phyloP scores from a whole-genome alignment of 2,113 vertebrate genomes.

The Syngnathus scovelli region DNA sequence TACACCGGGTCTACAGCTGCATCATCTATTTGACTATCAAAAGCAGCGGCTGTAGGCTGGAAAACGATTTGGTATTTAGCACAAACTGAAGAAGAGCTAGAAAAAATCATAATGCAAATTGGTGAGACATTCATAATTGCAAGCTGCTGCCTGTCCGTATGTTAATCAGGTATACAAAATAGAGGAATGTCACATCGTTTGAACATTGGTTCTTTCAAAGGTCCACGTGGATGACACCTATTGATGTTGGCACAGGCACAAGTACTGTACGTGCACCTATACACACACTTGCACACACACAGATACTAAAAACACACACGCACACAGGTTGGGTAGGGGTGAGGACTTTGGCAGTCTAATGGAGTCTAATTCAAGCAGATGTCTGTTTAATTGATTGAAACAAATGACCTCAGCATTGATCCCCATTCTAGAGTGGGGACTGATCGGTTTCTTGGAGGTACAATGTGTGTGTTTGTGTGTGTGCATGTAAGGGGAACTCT shows the following conservation, averaged over 20 bases:
- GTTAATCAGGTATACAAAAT: no score
- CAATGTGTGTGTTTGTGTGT: conserved; percentile 21
- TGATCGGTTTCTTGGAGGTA: conserved; percentile 43
- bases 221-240: no score
- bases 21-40: neutral
- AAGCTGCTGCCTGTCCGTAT: no score
- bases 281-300: neutral
- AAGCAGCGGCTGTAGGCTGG: neutral
- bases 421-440: conserved; percentile 43
- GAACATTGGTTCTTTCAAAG: neutral
- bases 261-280: no score
- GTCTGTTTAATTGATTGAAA: conserved; percentile 76
- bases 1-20: neutral
- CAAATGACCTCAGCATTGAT: conserved; percentile 71
- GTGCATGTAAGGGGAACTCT: neutral
- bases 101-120: no score
- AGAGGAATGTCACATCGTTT: neutral
- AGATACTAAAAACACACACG: conserved; percentile 1
- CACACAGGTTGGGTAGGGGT: neutral
- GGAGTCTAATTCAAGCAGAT: conserved; percentile 71
- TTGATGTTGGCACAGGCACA: no score
- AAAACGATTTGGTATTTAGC: no score
- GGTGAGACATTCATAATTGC: no score
- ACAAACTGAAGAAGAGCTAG: no score
- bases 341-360: conserved; percentile 49